A percentile compares a stretch with the other conserved stretches of the same genome.
Conservation (phyloP, 2,888 invertebrate genomes). For the Polymixis flavicincta region DNA sequence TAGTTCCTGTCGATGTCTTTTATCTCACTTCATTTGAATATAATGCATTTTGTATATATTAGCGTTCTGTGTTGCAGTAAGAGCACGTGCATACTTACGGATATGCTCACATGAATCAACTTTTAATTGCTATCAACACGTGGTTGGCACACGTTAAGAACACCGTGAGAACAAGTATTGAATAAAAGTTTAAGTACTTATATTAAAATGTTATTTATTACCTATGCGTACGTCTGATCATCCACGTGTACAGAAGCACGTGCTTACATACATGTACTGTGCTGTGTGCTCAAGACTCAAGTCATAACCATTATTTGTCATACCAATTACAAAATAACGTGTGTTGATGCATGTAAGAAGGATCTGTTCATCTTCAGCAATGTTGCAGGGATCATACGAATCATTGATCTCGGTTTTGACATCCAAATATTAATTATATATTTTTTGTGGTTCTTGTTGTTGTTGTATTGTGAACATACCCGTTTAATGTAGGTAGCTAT, state of each 20-base stretch:
- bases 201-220: conserved; percentile 61
- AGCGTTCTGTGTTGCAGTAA: conserved; percentile 45
- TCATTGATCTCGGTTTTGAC: conserved; percentile 17
- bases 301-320: conserved; percentile 46
- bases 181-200: conserved; percentile 45
- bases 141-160: conserved; percentile 77
- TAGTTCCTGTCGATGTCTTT: conserved; percentile 44
- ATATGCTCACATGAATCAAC: conserved; percentile 78
- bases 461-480: conserved; percentile 13
- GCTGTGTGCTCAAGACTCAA: conserved; percentile 33
- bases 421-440: conserved; percentile 21
- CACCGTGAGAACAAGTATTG: conserved; percentile 71
- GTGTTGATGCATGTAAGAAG: not conserved
- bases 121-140: conserved; percentile 82
- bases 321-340: conserved; percentile 44
- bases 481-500: conserved; percentile 28
- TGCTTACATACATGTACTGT: conserved; percentile 51
- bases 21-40: conserved; percentile 61
- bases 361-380: conserved; percentile 19
- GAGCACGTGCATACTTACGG: conserved; percentile 78
- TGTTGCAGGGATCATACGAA: not conserved
- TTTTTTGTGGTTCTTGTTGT: conserved; percentile 15
- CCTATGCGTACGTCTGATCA: conserved; percentile 54
- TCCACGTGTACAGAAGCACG: conserved; percentile 62
- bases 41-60: conserved; percentile 60